A percentile compares a stretch with the other conserved stretches of the same genome.
These are phyloP conservation scores for Strigamia crassipes DNA, from an alignment of 2,888 invertebrate genomes.

Conservation along the genomic window DNA sequence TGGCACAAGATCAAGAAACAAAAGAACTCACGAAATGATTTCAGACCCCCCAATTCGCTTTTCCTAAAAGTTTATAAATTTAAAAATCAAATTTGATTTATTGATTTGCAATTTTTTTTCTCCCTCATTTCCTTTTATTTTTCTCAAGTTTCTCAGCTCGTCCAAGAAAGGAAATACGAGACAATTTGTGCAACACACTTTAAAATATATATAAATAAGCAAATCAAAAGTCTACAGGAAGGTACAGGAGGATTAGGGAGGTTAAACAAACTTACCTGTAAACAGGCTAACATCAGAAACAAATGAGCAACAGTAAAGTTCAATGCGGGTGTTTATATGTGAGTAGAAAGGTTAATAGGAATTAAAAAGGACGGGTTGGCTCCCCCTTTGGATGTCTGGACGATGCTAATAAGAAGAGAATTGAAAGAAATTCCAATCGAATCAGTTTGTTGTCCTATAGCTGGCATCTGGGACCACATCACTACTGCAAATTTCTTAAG, in stretches of 20 bases:
- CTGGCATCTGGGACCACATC: conserved; percentile 32
- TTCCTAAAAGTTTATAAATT: not conserved
- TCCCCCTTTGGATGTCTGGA: conserved; percentile 26
- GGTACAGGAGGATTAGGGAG: not conserved
- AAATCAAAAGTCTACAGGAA: conserved; percentile 34
- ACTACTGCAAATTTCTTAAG: conserved; percentile 36
- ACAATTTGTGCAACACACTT: not conserved
- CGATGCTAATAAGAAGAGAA: conserved; percentile 38
- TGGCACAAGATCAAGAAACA: conserved; percentile 20
- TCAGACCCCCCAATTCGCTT: not conserved
- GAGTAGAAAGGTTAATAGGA: conserved; percentile 7
- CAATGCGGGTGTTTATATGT: conserved; percentile 23
- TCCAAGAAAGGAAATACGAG: conserved; percentile 14
- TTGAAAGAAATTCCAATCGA: conserved; percentile 38
- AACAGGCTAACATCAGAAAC: conserved; percentile 22
- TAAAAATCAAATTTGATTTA: not conserved
- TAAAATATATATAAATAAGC: conserved; percentile 11
- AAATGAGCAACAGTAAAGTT: conserved; percentile 36
- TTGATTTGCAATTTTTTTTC: not conserved
- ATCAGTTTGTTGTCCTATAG: conserved; percentile 23
- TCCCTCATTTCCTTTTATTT: not conserved
- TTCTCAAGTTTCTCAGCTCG: not conserved
- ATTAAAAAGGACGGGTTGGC: conserved; percentile 20
- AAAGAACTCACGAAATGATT: conserved; percentile 18
- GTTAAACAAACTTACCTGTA: conserved; percentile 7